A percentile compares a stretch with the other conserved stretches of the same genome.
Evolutionary conservation across 1,140 invertebrate genomes (phyloP).

Genomic region (Idris sp.): DNA sequence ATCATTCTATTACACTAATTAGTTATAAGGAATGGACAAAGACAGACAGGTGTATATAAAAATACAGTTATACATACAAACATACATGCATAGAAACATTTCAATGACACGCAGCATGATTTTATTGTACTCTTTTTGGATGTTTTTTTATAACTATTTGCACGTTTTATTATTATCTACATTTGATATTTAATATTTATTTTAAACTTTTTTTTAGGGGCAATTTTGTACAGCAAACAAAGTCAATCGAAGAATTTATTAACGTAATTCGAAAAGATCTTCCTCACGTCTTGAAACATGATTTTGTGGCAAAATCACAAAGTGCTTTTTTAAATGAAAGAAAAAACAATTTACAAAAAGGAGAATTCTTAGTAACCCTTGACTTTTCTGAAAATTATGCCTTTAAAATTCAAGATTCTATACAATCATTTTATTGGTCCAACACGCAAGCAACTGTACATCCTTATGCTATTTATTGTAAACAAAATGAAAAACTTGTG

Average conservation of each 20-base stretch:
- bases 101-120: too few relatives aligned
- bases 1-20: slow-evolving; percentile 1
- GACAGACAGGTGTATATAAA: slow-evolving; percentile 9
- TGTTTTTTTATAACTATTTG: too few relatives aligned
- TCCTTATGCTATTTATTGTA: slow-evolving; percentile 5
- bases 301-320: slow-evolving; percentile 1
- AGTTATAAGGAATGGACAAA: slow-evolving; percentile 3
- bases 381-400: slow-evolving; percentile 21
- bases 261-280: neutral
- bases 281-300: slow-evolving; percentile 1
- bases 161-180: neutral
- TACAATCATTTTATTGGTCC: slow-evolving; percentile 8
- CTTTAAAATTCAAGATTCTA: slow-evolving; percentile 11
- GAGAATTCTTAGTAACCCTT: slow-evolving; percentile 1
- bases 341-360: slow-evolving; percentile 1
- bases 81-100: too few relatives aligned
- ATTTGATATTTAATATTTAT: neutral
- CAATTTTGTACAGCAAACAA: slow-evolving; percentile 4
- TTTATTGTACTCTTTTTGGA: too few relatives aligned
- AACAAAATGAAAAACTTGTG: neutral
- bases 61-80: neutral
- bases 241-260: slow-evolving; percentile 1
- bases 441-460: slow-evolving; percentile 14
- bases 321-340: neutral
- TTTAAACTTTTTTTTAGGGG: slow-evolving; percentile 8